phyloP scores from a whole-genome alignment of 2,888 invertebrate species.

The Gymnocheta viridis region DNA sequence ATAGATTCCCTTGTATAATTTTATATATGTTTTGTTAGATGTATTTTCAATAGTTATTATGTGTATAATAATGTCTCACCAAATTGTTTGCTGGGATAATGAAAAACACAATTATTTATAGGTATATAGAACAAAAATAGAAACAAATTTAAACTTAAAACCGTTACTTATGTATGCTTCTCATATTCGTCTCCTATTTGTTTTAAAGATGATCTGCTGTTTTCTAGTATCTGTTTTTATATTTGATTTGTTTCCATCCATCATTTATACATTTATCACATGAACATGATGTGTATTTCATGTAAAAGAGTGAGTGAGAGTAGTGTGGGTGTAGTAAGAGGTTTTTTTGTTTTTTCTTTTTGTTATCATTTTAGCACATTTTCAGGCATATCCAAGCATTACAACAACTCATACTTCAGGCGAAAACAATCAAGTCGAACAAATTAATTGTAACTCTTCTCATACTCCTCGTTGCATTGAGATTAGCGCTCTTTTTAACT shows the following conservation, averaged over 20 bases:
- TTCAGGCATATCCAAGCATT: slow-evolving; percentile 53
- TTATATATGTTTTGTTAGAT: slow-evolving; percentile 52
- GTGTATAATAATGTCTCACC: slow-evolving; percentile 36
- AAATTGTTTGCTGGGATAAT: slow-evolving; percentile 62
- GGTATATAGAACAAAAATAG: neutral
- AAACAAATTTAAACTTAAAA: slow-evolving; percentile 17
- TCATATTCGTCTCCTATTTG: neutral
- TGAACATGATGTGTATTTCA: neutral
- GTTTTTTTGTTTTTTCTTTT: neutral
- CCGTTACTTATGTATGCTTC: slow-evolving; percentile 13
- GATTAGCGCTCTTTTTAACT: neutral
- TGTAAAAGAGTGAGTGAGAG: slow-evolving; percentile 18
- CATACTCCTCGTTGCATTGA: neutral
- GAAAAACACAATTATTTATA: slow-evolving; percentile 12
- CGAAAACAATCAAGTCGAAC: slow-evolving; percentile 3
- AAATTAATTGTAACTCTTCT: neutral
- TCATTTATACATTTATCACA: neutral
- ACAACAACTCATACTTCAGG: slow-evolving; percentile 52
- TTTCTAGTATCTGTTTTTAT: neutral
- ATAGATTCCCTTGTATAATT: slow-evolving; percentile 62
- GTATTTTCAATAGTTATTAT: neutral
- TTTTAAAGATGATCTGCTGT: neutral
- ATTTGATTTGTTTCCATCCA: slow-evolving; percentile 17
- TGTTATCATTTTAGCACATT: slow-evolving; percentile 16
- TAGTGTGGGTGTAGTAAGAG: slow-evolving; percentile 13